Percentiles rank a stretch among this genome's conserved stretches.
Evolutionary conservation across 1,140 invertebrate species (phyloP).

Genomic region (Atta cephalotes): DNA sequence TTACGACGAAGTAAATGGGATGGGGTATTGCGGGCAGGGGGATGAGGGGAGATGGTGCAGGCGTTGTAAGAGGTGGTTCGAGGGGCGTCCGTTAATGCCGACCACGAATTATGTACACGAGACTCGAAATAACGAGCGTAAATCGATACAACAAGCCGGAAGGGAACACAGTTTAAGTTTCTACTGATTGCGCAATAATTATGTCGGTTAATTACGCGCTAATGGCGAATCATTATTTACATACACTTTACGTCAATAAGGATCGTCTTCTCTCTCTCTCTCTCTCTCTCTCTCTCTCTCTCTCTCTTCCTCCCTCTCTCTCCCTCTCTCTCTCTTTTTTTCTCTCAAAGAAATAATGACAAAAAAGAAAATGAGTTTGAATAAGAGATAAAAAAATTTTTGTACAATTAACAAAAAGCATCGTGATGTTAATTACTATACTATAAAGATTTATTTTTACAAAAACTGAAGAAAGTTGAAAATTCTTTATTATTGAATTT

Average conservation of each 20-base stretch:
- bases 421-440: conserved; percentile 18
- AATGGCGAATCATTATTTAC: conserved; percentile 46
- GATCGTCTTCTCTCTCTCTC: not conserved
- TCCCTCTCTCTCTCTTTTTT: not conserved
- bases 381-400: conserved; percentile 24
- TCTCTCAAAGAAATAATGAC: not conserved
- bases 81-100: conserved; percentile 63
- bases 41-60: conserved; percentile 9
- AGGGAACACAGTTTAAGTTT: conserved; percentile 66
- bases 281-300: not conserved
- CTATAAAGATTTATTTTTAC: not conserved
- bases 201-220: conserved; percentile 56
- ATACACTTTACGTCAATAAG: not conserved
- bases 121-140: conserved; percentile 68
- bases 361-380: not conserved
- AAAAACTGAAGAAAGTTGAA: not conserved
- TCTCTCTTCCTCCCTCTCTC: not conserved
- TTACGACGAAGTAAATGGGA: conserved; percentile 62
- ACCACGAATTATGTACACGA: conserved; percentile 49
- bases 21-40: conserved; percentile 25
- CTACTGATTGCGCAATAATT: conserved; percentile 68
- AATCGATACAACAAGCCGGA: conserved; percentile 71
- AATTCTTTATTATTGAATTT: not conserved
- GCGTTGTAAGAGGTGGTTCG: conserved; percentile 35
- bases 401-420: conserved; percentile 16